Evolutionary conservation across 2,888 invertebrate species (phyloP).

Genomic region (Pheosia tremula): DNA sequence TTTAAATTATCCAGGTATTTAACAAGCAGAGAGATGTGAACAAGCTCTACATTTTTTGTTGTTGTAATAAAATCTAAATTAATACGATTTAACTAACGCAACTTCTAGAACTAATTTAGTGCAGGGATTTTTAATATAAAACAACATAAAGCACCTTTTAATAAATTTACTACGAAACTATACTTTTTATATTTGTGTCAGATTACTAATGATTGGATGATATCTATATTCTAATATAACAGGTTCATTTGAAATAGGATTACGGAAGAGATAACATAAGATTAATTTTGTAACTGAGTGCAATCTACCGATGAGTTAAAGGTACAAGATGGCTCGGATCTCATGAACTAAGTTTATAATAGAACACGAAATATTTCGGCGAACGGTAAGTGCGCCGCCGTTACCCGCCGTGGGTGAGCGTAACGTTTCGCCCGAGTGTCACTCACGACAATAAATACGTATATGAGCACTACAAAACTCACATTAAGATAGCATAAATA

Average conservation of each 20-base stretch:
- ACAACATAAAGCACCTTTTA: too few species aligned
- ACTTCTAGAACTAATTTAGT: too few species aligned
- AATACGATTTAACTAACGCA: neutral
- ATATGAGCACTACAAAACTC: neutral
- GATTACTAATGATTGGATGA: neutral
- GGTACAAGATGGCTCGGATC: slow-evolving; percentile 4
- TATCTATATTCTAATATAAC: neutral
- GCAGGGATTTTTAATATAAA: too few species aligned
- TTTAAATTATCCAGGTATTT: neutral
- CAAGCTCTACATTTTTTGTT: neutral
- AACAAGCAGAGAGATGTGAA: neutral
- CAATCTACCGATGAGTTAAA: slow-evolving; percentile 15
- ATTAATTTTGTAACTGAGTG: slow-evolving; percentile 14
- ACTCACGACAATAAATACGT: slow-evolving; percentile 16
- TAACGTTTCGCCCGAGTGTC: slow-evolving; percentile 47
- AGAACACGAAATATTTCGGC: slow-evolving; percentile 56
- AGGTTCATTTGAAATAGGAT: neutral
- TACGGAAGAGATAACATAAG: slow-evolving; percentile 13
- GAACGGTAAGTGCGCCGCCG: slow-evolving; percentile 66
- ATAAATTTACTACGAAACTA: too few species aligned
- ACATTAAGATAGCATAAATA: neutral
- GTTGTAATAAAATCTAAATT: neutral
- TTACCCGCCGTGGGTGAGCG: slow-evolving; percentile 51
- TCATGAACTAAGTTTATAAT: slow-evolving; percentile 31
- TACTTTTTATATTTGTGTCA: too few species aligned